These are phyloP conservation scores for Caenorhabditis japonica DNA, from an alignment of 2,888 invertebrate genomes.

Conservation along the genomic window DNA sequence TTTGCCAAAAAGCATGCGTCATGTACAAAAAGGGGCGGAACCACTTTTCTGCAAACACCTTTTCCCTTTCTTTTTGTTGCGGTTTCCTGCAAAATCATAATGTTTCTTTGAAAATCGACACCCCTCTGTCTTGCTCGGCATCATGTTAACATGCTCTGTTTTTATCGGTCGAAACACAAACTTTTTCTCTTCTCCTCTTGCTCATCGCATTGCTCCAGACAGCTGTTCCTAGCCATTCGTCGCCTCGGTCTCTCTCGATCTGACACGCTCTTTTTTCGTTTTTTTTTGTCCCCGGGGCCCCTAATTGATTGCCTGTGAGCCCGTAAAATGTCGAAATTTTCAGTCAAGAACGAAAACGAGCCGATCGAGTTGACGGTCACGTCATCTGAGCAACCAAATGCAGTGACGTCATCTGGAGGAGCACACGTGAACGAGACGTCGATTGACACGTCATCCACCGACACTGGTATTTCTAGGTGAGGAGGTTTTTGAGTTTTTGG, in stretches of 20 bases:
- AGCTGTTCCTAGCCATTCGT: conserved; percentile 4
- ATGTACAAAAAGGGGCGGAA: too few species aligned
- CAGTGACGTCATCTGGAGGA: conserved; percentile 5
- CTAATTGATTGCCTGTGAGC: background rate
- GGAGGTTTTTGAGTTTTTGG: too few species aligned
- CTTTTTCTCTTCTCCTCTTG: background rate
- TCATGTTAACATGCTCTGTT: too few species aligned
- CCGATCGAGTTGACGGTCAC: conserved; percentile 30
- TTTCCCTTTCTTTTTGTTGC: too few species aligned
- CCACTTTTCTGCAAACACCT: too few species aligned
- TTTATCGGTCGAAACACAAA: too few species aligned
- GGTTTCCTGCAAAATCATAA: too few species aligned
- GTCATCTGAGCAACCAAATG: conserved; percentile 17
- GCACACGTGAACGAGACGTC: conserved; percentile 6
- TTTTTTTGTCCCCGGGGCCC: too few species aligned
- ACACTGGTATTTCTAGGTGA: conserved; percentile 34
- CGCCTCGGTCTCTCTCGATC: background rate
- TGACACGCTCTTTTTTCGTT: background rate
- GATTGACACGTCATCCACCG: conserved; percentile 35
- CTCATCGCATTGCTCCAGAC: background rate
- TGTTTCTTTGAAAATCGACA: too few species aligned
- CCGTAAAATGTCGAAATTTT: background rate
- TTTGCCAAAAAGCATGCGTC: too few species aligned
- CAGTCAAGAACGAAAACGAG: conserved; percentile 1
- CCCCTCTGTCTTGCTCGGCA: too few species aligned